Evolutionary conservation across 2,888 invertebrate species (phyloP), one percentile per base, ranked within the genome.

Genomic region (Dynastes tityus): DNA sequence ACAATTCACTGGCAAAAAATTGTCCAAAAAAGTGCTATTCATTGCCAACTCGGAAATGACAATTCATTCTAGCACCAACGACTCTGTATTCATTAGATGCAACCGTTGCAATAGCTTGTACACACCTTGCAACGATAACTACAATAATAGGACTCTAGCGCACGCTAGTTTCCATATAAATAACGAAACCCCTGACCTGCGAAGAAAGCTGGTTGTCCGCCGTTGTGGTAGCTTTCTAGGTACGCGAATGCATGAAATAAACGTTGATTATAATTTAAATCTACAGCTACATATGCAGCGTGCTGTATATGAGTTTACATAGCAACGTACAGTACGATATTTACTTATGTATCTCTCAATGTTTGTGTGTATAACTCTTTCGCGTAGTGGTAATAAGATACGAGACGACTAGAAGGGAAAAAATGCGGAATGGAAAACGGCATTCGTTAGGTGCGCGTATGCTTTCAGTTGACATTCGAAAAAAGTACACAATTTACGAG

Each of bases 101-200:
- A 37, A 8, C 8, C 45, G 45, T 8, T 11, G 11, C 8, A 45
- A 45, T 45, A 8, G 8, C n/a, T n/a, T n/a, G 55, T 55, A 70
- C 70, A 70, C 70, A 70, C 70, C 70, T 70, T 32, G 13, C 13
- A 13, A 32, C 27, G 53, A 53, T 32, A 70, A 53, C 11, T 0
- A 45, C 45, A 45, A 45, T 45, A 45, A 45, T 45, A 45, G 11
- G 11, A 45, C 45, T 45, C 8, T 63, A 2, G 9, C 45, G 45
- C 11, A 45, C 45, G 45, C 11, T 45, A 45, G 40, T 73, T 73
- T 73, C 40, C 58, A 61, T 58, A 58, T 73, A 73, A 73, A 73
- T 73, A 73, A 73, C 45, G 22, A 73, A 73, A 73, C 73, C 61
- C 73, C 73, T 73, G 73, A 73, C 73, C 73, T 32, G 58, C 16